Conservation (phyloP, 1,140 invertebrate species). For the Orussus abietinus region DNA sequence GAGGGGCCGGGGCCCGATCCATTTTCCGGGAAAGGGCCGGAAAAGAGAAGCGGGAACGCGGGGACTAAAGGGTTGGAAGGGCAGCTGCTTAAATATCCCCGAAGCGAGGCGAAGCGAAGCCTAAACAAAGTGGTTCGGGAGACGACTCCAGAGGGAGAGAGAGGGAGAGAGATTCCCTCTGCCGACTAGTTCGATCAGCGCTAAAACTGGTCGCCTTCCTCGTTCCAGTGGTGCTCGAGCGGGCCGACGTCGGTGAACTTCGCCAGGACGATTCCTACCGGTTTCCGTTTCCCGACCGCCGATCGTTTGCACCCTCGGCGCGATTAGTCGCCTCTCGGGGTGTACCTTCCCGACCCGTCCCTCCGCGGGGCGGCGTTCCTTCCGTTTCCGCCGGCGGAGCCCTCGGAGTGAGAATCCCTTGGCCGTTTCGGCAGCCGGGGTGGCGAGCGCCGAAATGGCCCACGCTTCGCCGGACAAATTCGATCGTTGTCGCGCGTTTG, state of each 20-base stretch:
- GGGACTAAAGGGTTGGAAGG: slow-evolving; percentile 20
- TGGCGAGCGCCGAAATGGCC: slow-evolving; percentile 14
- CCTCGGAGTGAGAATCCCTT: slow-evolving; percentile 18
- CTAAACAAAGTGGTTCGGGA: slow-evolving; percentile 19
- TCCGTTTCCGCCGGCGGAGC: too few species aligned
- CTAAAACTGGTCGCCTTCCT: slow-evolving; percentile 15
- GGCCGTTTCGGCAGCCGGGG: slow-evolving; percentile 26
- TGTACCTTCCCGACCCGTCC: too few species aligned
- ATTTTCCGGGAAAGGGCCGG: slow-evolving; percentile 27
- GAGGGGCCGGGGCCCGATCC: slow-evolving; percentile 13
- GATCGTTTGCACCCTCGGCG: too few species aligned
- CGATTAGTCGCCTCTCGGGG: too few species aligned
- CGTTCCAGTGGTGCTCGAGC: slow-evolving; percentile 6
- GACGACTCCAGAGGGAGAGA: background rate
- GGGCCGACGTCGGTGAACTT: too few species aligned
- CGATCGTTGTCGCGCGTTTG: slow-evolving; percentile 42
- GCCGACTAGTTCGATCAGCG: slow-evolving; percentile 15
- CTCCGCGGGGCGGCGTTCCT: too few species aligned
- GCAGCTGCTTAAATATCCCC: slow-evolving; percentile 36
- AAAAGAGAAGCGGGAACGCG: slow-evolving; percentile 16
- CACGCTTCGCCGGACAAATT: slow-evolving; percentile 38
- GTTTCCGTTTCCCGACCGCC: too few species aligned
- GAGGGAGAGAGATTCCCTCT: slow-evolving; percentile 3
- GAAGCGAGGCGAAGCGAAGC: slow-evolving; percentile 21
- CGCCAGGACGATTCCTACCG: too few species aligned